Evolutionary conservation across 2,888 invertebrate genomes (phyloP), one percentile per base, ranked within the genome.

Genomic region (Plusia festucae): DNA sequence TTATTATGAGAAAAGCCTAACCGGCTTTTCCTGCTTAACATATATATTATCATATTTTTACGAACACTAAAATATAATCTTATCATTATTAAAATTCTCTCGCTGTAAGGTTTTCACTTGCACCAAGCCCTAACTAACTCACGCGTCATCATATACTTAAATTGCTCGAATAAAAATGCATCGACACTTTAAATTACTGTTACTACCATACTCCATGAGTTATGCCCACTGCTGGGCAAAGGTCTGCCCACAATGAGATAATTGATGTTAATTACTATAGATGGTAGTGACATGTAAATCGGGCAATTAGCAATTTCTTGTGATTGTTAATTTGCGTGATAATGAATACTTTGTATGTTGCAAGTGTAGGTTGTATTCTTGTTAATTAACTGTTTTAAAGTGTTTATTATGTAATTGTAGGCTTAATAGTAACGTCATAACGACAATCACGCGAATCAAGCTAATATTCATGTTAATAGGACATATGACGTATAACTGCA

Each of bases 141-240:
- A 91, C 89, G 91, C 90, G 83, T 81, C 73, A 78, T 81, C 83
- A 87, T 90, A 82, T 89, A 85, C 85, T 89, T 89, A 90, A 92
- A 89, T 90, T 89, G 88, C 86, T 91, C 85, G 84, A 92, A 93
- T 91, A 89, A 91, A 88, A 91, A 87, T 87, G 91, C 91, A 91
- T 92, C 88, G 76, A 79, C 76, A 72, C 76, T 69, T 78, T 69
- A 70, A 77, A 71, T 76, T 75, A 76, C 75, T 65, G 20, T 76
- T 56, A 68, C 53, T 57, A 61, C 62, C 32, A 61, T 65, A 16
- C 20, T 16, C 56, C 44, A 59, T 73, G 78, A 80, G 59, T 80
- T 67, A 80, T 79, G 67, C 54, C 71, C 80, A 82, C 30, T 0
- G 53, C 27, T 80, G 82, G 58, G 11, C 71, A 79, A 72, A 80